Evolutionary conservation across 2,888 invertebrate genomes (phyloP), one percentile per base, ranked within the genome.

Genomic region (Crepidodera aurea): DNA sequence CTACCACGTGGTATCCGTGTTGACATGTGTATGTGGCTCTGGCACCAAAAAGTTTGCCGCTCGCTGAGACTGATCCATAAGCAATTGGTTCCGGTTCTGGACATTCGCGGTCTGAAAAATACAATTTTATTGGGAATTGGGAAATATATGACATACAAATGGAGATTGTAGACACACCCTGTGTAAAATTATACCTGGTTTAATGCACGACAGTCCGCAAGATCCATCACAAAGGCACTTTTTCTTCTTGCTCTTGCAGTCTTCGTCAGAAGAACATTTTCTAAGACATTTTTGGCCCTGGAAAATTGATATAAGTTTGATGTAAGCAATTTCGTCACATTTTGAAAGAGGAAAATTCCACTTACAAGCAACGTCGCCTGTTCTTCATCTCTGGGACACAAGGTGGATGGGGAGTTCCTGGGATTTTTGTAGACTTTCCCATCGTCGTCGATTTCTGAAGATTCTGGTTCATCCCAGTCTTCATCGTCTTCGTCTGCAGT

Each of bases 201-300:
- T 97, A 71, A 98, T 96, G 82, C 98, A 99, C 55, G 96, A 96
- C 89, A 95, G 91, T 60, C 98, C 98, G 77, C 98, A 98, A 1
- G 91, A 89, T 48, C 97, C 98, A 78, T 99, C 98, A 79, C 98
- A 99, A 66, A 96, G 86, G 78, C 98, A 99, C 78, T 95, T 92
- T 83, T 97, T 96, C 84, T 94, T 93, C 83, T 94, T 93, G 78
- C 96, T 96, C 82, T 96, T 95, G 82, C 98, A 98, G 80, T 98
- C 97, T 77, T 93, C 93, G 77, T 98, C 96, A 0, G 92, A 91
- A 0, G 91, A 93, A 78, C 98, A 98, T 79, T 95, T 95, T 66
- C 96, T 87, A 64, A 96, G 85, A 81, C 96, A 96, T 77, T 92
- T 91, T 76, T 95, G 93, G 1, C 90, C 92, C 91, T 89, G 79